A percentile compares a stretch with the other conserved stretches of the same genome.
Evolutionary conservation across 2,113 vertebrate species (phyloP).

Genomic region (Alaudala cheleensis): DNA sequence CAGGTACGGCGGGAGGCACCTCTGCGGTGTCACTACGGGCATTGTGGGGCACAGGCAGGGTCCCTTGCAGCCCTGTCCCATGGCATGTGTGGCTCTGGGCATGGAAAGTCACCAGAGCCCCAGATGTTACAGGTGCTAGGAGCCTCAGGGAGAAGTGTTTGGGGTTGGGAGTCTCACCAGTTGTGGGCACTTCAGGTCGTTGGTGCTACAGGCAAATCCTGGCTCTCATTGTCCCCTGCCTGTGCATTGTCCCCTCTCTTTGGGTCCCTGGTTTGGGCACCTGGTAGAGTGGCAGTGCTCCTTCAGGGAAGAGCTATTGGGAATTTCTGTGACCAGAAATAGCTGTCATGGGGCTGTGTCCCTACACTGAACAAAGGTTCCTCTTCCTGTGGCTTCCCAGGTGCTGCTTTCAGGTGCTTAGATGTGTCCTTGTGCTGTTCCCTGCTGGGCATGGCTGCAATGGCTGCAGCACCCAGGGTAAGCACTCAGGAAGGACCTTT

Average conservation of each 20-base stretch:
- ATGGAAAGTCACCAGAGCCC: background rate
- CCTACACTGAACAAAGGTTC: fast-evolving
- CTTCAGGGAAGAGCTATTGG: background rate
- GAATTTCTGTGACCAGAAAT: background rate
- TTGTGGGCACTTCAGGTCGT: fast-evolving
- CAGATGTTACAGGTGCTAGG: background rate
- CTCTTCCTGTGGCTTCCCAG: background rate
- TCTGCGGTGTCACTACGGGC: fast-evolving
- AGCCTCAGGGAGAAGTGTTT: fast-evolving
- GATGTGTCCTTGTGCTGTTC: fast-evolving
- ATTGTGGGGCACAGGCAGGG: background rate
- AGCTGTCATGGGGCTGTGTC: fast-evolving
- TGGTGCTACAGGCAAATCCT: background rate
- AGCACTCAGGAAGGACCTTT: fast-evolving
- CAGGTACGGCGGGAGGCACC: constrained; percentile 51
- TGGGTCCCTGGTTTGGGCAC: background rate
- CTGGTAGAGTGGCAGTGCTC: background rate
- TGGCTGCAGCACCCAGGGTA: background rate
- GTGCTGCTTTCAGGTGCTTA: background rate
- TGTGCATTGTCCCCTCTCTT: fast-evolving
- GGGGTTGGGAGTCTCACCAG: fast-evolving
- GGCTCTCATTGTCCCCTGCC: background rate
- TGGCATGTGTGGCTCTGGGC: fast-evolving
- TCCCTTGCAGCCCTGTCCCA: fast-evolving
- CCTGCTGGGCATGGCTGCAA: background rate